Percentiles rank a stretch among this genome's conserved stretches.
These are phyloP conservation scores for Arrhopalites spinosus DNA, from an alignment of 2,888 invertebrate genomes.

Conservation along the genomic window DNA sequence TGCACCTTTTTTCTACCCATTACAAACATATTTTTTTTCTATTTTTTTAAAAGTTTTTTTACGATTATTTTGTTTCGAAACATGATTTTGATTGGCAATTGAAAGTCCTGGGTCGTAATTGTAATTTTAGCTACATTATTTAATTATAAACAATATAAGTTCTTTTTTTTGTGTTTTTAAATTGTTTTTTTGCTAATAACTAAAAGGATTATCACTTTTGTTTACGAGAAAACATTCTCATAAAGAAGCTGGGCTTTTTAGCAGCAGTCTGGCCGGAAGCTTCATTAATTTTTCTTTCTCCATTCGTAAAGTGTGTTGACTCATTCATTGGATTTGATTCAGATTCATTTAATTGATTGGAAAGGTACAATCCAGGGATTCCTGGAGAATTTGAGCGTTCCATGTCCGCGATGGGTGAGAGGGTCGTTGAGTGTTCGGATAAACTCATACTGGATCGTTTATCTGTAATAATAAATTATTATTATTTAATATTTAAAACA, in stretches of 20 bases:
- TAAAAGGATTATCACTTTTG: slow-evolving; percentile 5
- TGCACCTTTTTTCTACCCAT: no score
- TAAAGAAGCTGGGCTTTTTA: slow-evolving; percentile 31
- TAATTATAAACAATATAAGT: no score
- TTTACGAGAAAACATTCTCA: slow-evolving; percentile 30
- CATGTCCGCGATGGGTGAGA: not conserved
- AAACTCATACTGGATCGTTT: slow-evolving; percentile 32
- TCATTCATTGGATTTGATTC: not conserved
- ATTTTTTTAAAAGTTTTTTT: no score
- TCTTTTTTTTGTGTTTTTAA: no score
- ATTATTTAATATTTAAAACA: not conserved
- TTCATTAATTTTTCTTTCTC: not conserved
- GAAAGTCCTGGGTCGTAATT: no score
- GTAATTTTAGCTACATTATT: no score
- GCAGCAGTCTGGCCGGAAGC: not conserved
- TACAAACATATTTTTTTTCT: no score
- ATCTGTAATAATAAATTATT: slow-evolving; percentile 16
- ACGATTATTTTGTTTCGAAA: no score
- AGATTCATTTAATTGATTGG: not conserved
- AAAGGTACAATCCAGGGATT: slow-evolving; percentile 1
- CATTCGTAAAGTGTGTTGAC: not conserved
- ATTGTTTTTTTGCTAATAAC: no score
- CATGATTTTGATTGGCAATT: no score
- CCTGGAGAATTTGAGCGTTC: not conserved
- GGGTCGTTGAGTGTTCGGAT: not conserved